A percentile compares a stretch with the other conserved stretches of the same genome.
Evolutionary conservation across 2,113 vertebrate species (phyloP).

Genomic region (Panthera leo): DNA sequence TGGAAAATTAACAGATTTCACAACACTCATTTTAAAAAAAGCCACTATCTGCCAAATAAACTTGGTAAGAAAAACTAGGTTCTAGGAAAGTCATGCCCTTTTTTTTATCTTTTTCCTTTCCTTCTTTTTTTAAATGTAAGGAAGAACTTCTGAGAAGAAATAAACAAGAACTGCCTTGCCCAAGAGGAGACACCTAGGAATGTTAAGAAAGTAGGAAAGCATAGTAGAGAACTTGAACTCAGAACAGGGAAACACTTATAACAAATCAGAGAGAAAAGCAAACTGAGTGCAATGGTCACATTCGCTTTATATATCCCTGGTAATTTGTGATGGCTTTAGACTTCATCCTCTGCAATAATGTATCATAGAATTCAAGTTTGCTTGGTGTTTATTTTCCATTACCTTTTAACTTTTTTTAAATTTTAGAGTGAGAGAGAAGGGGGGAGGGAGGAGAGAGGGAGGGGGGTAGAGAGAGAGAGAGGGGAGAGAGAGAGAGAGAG

Average conservation of each 20-base stretch:
- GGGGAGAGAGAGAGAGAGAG: too few relatives aligned
- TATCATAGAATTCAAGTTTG: conserved; percentile 31
- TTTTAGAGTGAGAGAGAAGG: too few relatives aligned
- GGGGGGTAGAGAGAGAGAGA: too few relatives aligned
- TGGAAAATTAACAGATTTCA: conserved; percentile 49
- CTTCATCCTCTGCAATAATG: background rate
- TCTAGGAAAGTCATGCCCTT: background rate
- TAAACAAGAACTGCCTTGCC: background rate
- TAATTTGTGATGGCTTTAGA: conserved; percentile 28
- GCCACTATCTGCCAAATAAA: conserved; percentile 13
- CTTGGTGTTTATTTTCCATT: background rate
- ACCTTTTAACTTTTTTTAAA: background rate
- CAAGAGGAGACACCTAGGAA: background rate
- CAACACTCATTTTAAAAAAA: background rate
- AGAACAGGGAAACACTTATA: background rate
- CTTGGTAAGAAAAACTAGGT: conserved; percentile 22
- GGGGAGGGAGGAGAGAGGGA: too few relatives aligned
- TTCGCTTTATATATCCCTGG: conserved; percentile 14
- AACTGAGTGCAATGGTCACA: background rate
- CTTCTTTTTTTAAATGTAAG: background rate
- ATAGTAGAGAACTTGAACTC: conserved; percentile 7
- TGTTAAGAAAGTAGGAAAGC: conserved; percentile 9
- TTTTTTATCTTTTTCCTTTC: background rate
- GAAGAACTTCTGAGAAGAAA: conserved; percentile 24
- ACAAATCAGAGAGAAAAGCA: conserved; percentile 13